Evolutionary conservation across 2,888 invertebrate species (phyloP).

Genomic region (Mythimna vitellina): DNA sequence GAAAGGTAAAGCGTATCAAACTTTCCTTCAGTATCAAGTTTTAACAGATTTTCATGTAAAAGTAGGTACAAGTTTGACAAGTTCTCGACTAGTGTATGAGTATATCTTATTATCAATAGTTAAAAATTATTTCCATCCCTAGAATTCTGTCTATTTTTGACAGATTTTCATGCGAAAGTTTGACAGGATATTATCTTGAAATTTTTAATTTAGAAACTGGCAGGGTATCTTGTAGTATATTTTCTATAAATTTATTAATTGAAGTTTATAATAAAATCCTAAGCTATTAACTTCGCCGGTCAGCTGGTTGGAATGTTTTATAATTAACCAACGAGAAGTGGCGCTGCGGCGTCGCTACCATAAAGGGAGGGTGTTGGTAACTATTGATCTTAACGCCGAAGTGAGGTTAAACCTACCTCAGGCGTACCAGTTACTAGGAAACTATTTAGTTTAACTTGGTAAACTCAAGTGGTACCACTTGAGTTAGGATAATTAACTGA

Average conservation of each 20-base stretch:
- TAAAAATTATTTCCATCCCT: background rate
- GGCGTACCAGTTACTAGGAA: background rate
- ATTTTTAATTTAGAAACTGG: background rate
- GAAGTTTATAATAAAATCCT: background rate
- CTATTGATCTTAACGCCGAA: slow-evolving; percentile 9
- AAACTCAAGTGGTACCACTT: background rate
- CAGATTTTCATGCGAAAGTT: background rate
- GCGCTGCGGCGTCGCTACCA: background rate
- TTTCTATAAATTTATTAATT: background rate
- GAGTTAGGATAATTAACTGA: background rate
- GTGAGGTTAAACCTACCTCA: background rate
- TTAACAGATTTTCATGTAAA: background rate
- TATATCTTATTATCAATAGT: background rate
- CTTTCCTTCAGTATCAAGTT: too few species aligned
- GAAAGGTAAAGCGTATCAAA: too few species aligned
- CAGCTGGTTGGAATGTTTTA: background rate
- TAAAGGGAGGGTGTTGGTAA: background rate
- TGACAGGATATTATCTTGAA: background rate
- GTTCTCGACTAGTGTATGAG: background rate
- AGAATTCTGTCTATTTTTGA: background rate
- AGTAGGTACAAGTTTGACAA: background rate
- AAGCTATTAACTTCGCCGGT: background rate
- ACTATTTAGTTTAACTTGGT: background rate
- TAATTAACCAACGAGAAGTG: background rate
- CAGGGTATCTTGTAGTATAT: background rate